These are phyloP conservation scores for Mesorhabditis belari DNA, from an alignment of 2,888 invertebrate genomes.

Conservation along the genomic window DNA sequence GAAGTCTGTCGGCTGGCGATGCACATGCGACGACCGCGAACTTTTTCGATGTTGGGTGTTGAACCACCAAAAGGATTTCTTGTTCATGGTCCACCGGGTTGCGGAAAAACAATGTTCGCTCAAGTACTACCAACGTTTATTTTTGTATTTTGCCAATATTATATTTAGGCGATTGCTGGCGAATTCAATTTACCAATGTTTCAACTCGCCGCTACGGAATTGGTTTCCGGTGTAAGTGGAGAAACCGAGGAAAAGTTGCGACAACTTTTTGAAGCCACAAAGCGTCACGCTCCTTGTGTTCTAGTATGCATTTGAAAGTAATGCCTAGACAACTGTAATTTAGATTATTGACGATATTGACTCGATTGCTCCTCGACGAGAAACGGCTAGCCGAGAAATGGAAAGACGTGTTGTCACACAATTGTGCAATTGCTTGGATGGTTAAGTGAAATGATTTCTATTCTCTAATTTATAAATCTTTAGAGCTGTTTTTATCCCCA, in stretches of 20 bases:
- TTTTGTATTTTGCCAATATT: constrained; percentile 3
- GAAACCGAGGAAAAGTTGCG: constrained; percentile 89
- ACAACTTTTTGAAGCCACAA: constrained; percentile 79
- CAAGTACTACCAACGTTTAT: constrained; percentile 9
- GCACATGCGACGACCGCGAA: constrained; percentile 81
- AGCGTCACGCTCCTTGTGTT: constrained; percentile 37
- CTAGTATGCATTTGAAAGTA: too few relatives aligned
- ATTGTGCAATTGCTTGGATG: constrained; percentile 79
- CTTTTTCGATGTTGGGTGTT: constrained; percentile 76
- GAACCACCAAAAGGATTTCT: constrained; percentile 82
- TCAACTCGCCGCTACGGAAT: constrained; percentile 80
- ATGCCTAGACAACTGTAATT: constrained; percentile 63
- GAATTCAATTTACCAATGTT: constrained; percentile 75
- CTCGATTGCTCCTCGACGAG: constrained; percentile 82
- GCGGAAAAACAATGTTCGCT: constrained; percentile 64
- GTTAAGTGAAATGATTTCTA: constrained; percentile 53
- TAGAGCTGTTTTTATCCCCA: constrained; percentile 28
- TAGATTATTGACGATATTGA: constrained; percentile 83
- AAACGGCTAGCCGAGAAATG: constrained; percentile 87
- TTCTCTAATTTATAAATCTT: not conserved
- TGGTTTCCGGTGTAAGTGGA: constrained; percentile 88
- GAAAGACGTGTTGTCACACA: constrained; percentile 90
- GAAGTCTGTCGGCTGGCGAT: constrained; percentile 54
- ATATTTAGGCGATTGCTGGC: constrained; percentile 45
- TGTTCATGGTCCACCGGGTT: constrained; percentile 90